Percentiles rank a stretch among this genome's conserved stretches.
Conservation (phyloP, 1,140 invertebrate genomes). For the Drosophila melanica region DNA sequence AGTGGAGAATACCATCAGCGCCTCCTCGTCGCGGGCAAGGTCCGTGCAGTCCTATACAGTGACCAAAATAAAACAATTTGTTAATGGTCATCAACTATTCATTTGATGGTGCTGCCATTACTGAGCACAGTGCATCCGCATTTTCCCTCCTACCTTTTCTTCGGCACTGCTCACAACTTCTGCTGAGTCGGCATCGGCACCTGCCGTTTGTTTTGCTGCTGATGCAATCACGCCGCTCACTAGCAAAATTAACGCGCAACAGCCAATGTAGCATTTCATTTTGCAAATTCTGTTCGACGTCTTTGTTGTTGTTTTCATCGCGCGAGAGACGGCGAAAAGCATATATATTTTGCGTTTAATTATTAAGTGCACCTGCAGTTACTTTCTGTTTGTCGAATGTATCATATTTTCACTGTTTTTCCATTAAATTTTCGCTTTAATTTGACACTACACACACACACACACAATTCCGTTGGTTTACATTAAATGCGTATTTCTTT, state of each 20-base stretch:
- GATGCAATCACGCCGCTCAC: constrained; percentile 75
- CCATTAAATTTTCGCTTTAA: constrained; percentile 20
- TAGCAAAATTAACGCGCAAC: constrained; percentile 73
- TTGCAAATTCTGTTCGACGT: constrained; percentile 51
- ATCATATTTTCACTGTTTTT: constrained; percentile 58
- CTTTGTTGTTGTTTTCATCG: constrained; percentile 35
- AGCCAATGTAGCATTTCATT: constrained; percentile 70
- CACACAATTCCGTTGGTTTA: constrained; percentile 21
- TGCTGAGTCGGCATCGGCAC: constrained; percentile 64
- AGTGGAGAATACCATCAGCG: constrained; percentile 93
- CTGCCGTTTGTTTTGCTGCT: constrained; percentile 54
- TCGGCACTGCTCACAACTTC: constrained; percentile 71
- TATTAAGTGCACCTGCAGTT: constrained; percentile 42
- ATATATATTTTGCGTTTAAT: constrained; percentile 34
- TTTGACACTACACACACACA: constrained; percentile 32
- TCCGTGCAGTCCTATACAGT: constrained; percentile 86
- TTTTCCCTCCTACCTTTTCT: constrained; percentile 50
- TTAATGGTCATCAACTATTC: constrained; percentile 54
- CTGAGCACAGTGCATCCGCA: constrained; percentile 14
- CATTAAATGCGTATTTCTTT: constrained; percentile 51
- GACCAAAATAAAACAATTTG: constrained; percentile 34
- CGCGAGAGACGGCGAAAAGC: constrained; percentile 19
- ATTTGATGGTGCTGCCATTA: constrained; percentile 2
- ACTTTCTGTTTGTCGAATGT: constrained; percentile 39
- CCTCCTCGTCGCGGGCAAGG: constrained; percentile 88